These are phyloP conservation scores for Acrobasis repandana DNA, from an alignment of 2,888 invertebrate species.

Conservation along the genomic window DNA sequence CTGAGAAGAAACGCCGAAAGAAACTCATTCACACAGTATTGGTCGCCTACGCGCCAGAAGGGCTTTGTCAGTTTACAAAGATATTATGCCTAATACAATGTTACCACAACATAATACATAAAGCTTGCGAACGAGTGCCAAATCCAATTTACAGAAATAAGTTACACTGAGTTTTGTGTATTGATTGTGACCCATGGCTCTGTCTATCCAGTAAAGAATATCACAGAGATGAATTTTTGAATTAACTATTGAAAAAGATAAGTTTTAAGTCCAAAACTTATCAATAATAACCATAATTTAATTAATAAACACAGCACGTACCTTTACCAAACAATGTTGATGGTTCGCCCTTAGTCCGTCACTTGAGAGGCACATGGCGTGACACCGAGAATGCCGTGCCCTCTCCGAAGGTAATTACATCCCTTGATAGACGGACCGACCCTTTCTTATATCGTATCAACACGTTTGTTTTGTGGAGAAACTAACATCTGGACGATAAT, in stretches of 20 bases:
- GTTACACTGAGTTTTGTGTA: too few species aligned
- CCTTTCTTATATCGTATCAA: conserved; percentile 43
- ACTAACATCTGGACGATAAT: conserved; percentile 8
- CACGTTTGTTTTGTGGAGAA: conserved; percentile 4
- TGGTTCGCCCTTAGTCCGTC: conserved; percentile 46
- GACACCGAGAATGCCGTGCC: conserved; percentile 71
- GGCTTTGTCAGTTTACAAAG: too few species aligned
- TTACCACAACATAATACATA: too few species aligned
- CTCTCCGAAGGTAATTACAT: conserved; percentile 70
- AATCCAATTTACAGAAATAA: too few species aligned
- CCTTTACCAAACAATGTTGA: conserved; percentile 6
- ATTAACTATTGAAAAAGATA: background rate
- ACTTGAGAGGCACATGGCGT: conserved; percentile 75
- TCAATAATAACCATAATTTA: background rate
- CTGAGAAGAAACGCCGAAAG: too few species aligned
- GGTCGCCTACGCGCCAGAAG: too few species aligned
- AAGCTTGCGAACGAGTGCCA: too few species aligned
- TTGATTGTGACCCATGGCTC: too few species aligned
- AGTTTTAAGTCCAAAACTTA: background rate
- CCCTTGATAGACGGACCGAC: conserved; percentile 69
- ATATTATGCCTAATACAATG: too few species aligned
- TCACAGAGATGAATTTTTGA: too few species aligned
- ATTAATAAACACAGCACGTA: background rate
- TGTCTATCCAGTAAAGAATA: too few species aligned
- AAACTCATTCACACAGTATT: too few species aligned